These are phyloP conservation scores for Athripsodes cinereus DNA, from an alignment of 2,888 invertebrate genomes.

Conservation along the genomic window DNA sequence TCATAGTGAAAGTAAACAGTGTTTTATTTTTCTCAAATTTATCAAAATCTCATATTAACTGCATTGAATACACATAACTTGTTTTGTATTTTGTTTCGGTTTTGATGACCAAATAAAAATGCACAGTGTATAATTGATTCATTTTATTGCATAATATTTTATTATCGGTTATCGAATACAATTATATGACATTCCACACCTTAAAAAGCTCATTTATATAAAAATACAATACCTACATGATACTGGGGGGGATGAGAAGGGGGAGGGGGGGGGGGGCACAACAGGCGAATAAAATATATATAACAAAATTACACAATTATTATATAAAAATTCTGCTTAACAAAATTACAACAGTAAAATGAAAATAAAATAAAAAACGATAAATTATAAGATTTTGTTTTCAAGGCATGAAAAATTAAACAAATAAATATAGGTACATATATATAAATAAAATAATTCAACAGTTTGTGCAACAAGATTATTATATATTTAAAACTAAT, in stretches of 20 bases:
- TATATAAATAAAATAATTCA: slow-evolving; percentile 16
- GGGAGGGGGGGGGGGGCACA: slow-evolving; percentile 3
- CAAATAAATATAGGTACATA: no score
- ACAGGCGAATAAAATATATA: slow-evolving; percentile 28
- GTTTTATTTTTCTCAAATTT: no score
- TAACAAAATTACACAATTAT: slow-evolving; percentile 22
- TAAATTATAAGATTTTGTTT: slow-evolving; percentile 8
- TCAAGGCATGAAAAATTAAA: no score
- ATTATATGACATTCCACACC: slow-evolving; percentile 30
- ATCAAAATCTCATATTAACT: no score
- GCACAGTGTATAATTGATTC: background rate
- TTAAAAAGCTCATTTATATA: slow-evolving; percentile 28
- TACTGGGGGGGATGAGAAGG: background rate
- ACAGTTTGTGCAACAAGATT: slow-evolving; percentile 15
- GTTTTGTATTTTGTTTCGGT: background rate
- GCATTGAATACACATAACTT: no score
- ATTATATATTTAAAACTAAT: no score
- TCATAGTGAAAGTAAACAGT: no score
- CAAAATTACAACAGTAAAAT: slow-evolving; percentile 14
- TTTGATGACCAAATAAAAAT: background rate
- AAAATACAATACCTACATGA: slow-evolving; percentile 28
- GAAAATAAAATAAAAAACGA: slow-evolving; percentile 13
- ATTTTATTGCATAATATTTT: slow-evolving; percentile 23
- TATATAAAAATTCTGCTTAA: slow-evolving; percentile 19
- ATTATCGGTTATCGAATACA: slow-evolving; percentile 33